Percentiles rank a stretch among this genome's conserved stretches.
These are phyloP conservation scores for Elysia chlorotica DNA, from an alignment of 1,140 invertebrate species.

Conservation along the genomic window DNA sequence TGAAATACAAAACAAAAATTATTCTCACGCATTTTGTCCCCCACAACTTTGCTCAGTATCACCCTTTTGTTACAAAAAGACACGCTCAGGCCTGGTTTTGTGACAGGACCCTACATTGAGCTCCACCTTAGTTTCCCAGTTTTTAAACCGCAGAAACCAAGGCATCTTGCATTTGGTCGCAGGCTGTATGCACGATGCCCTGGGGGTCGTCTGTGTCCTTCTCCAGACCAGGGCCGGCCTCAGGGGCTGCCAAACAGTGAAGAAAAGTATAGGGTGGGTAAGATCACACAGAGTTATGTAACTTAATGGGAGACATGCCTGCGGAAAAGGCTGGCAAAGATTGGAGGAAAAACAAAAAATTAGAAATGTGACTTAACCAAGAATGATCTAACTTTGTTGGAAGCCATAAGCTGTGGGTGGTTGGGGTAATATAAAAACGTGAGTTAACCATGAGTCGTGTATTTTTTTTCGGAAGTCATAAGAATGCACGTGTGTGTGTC, in stretches of 20 bases:
- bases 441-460: neutral
- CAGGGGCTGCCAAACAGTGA: neutral
- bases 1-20: too few species aligned
- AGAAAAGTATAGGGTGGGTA: neutral
- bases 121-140: too few species aligned
- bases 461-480: neutral
- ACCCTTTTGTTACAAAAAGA: too few species aligned
- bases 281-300: neutral
- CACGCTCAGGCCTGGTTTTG: too few species aligned
- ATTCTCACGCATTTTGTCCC: too few species aligned
- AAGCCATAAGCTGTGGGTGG: neutral
- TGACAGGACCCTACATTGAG: too few species aligned
- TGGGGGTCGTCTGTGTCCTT: constrained; percentile 14
- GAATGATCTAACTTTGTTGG: neutral
- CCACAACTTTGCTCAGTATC: too few species aligned
- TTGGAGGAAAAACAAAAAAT: neutral
- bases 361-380: neutral
- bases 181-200: neutral
- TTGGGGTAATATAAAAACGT: neutral
- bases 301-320: neutral
- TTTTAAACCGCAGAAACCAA: too few species aligned
- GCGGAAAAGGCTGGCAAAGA: neutral
- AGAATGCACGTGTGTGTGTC: too few species aligned
- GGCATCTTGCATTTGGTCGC: too few species aligned
- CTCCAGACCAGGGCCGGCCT: neutral